phyloP scores from a whole-genome alignment of 2,113 vertebrate species.

The Cepphus grylle region DNA sequence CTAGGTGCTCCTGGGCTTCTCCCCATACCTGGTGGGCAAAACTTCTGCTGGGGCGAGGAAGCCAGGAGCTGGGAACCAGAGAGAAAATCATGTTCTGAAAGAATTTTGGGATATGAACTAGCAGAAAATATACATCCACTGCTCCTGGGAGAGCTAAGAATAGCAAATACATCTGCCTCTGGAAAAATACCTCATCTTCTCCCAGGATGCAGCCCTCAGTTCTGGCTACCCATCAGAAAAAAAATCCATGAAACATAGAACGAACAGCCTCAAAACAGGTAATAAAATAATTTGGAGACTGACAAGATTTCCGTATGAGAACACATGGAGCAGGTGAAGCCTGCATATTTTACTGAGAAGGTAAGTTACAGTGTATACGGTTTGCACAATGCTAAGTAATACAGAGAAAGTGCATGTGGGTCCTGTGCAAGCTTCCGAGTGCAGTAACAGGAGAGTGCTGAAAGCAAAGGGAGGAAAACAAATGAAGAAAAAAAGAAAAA shows the following conservation, averaged over 20 bases:
- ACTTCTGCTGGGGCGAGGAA: background rate
- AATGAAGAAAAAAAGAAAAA: background rate
- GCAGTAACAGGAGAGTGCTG: background rate
- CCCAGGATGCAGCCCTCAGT: background rate
- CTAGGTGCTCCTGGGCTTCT: background rate
- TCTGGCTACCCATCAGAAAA: background rate
- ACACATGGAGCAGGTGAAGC: background rate
- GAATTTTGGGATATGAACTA: background rate
- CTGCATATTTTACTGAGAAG: background rate
- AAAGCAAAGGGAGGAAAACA: background rate
- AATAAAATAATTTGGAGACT: background rate
- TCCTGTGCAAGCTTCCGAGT: background rate
- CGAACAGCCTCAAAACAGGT: background rate
- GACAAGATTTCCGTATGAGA: background rate
- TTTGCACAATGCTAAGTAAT: background rate
- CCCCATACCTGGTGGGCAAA: background rate
- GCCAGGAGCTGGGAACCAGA: background rate
- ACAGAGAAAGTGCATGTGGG: background rate
- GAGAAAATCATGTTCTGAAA: background rate
- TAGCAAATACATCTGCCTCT: background rate
- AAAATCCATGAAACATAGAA: background rate
- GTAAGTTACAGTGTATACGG: background rate
- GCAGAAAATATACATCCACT: background rate
- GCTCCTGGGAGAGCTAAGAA: background rate
- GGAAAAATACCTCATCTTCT: background rate